Base-by-base conservation (phyloP, 2,888 invertebrate species). In the Zygothrica quintamaculata region DNA sequence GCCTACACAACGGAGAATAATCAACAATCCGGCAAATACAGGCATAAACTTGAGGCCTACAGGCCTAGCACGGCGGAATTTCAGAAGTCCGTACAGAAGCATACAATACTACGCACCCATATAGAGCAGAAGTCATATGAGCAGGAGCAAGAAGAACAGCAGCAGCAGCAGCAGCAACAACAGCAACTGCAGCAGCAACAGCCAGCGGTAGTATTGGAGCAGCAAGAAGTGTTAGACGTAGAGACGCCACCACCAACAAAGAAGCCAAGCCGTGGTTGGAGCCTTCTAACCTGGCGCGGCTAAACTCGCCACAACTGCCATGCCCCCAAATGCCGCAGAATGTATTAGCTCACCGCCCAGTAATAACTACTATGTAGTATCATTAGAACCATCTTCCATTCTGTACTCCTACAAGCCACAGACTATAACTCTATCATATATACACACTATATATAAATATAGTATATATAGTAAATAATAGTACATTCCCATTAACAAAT, bases 351-450 rank as follows among this genome's bases (percentile, higher is more conserved):
- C 71, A 66, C 71, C 70, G 71, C 74, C 73, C 72, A 78, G 76
- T 85, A 80, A 84, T 89, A 88, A 88, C 88, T 89, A 89, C 88
- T 88, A 84, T 89, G 88, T 89, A 89, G 89, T 89, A 78, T 74
- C 80, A 77, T 77, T 72, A 84, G 68, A 66, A 77, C 65, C 78
- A 78, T 75, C 66, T 74, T 62, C 47, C 69, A 69, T 43, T 62
- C 69, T 46, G 61, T 56, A 50, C 47, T 56, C 52, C 39, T 16
- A 9, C 44, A 29, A 66, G 25, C 43, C 18, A 3, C 3, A 22
- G 18, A 36, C 25, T 51, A 29, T 29, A 5, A 2, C 29, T 9
- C 29, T 2, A 29, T 7, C 29, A 9, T 9, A 9, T 29, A 29
- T 5, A 2, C 9, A 7, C 7, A 8, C 29, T 29, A 29, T 29